These are phyloP conservation scores for Drosophila mimetica DNA, from an alignment of 2,888 invertebrate genomes.

Conservation along the genomic window DNA sequence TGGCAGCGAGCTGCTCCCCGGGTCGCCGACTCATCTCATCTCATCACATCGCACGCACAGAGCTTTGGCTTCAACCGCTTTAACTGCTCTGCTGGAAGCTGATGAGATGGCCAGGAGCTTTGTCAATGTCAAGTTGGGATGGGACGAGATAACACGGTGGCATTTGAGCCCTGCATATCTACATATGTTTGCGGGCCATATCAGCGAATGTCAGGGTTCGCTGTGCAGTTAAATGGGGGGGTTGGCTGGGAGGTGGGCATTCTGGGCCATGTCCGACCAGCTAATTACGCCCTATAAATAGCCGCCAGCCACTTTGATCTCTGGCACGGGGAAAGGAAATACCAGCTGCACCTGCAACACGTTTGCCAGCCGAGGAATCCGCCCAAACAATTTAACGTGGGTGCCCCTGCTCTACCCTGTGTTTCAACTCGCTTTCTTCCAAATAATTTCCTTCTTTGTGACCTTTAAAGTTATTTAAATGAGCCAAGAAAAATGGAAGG, in stretches of 20 bases:
- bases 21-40: constrained; percentile 33
- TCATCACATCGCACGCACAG: constrained; percentile 18
- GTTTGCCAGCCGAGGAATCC: constrained; percentile 7
- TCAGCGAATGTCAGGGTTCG: constrained; percentile 7
- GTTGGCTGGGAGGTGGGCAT: too few species aligned
- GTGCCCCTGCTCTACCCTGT: neutral
- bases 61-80: constrained; percentile 24
- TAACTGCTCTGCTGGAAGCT: constrained; percentile 10
- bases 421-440: neutral
- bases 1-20: constrained; percentile 25
- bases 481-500: neutral
- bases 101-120: constrained; percentile 19
- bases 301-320: constrained; percentile 27
- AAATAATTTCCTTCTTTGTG: neutral
- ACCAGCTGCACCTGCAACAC: constrained; percentile 31
- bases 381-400: constrained; percentile 6
- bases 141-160: constrained; percentile 16
- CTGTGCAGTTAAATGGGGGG: neutral
- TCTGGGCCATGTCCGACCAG: constrained; percentile 23
- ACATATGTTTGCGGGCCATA: constrained; percentile 2
- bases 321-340: neutral
- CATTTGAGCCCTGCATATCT: constrained; percentile 15
- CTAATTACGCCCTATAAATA: constrained; percentile 38
- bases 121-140: constrained; percentile 42
- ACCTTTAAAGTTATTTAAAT: neutral